phyloP scores from a whole-genome alignment of 2,797 vertebrate species.

The Podargus strigoides region DNA sequence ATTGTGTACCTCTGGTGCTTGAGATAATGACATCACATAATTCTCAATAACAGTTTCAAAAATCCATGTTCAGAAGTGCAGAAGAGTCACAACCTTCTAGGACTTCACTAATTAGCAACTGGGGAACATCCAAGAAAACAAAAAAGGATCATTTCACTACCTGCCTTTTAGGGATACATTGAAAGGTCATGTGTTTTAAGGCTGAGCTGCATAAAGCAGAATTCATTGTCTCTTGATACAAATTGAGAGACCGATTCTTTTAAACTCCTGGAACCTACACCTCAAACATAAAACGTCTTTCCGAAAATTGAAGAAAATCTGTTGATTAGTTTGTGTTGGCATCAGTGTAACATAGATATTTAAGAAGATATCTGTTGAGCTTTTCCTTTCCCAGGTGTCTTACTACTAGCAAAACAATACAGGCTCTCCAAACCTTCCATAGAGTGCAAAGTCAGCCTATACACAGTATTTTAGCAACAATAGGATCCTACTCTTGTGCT shows the following conservation, averaged over 20 bases:
- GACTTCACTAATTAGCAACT: not conserved
- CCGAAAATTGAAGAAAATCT: not conserved
- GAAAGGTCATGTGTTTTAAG: not conserved
- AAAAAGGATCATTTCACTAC: not conserved
- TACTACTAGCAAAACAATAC: not conserved
- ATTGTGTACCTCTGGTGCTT: not conserved
- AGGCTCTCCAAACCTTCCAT: not conserved
- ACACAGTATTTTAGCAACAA: not conserved
- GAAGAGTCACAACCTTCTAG: not conserved
- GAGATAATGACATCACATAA: not conserved
- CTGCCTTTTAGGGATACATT: not conserved
- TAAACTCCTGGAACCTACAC: not conserved
- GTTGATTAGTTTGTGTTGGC: not conserved
- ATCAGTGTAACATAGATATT: not conserved
- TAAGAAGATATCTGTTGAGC: not conserved
- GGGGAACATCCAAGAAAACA: not conserved
- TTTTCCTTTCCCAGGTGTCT: not conserved
- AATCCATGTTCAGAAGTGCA: not conserved
- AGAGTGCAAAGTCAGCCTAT: not conserved
- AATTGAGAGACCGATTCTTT: not conserved
- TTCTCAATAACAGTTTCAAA: not conserved
- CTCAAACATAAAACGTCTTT: not conserved
- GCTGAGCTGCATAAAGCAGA: not conserved
- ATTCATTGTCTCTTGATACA: not conserved
- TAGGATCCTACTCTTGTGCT: not conserved